Percentiles rank a stretch among this genome's conserved stretches.
Evolutionary conservation across 1,140 invertebrate species (phyloP).

Genomic region (Brachionus manjavacas): DNA sequence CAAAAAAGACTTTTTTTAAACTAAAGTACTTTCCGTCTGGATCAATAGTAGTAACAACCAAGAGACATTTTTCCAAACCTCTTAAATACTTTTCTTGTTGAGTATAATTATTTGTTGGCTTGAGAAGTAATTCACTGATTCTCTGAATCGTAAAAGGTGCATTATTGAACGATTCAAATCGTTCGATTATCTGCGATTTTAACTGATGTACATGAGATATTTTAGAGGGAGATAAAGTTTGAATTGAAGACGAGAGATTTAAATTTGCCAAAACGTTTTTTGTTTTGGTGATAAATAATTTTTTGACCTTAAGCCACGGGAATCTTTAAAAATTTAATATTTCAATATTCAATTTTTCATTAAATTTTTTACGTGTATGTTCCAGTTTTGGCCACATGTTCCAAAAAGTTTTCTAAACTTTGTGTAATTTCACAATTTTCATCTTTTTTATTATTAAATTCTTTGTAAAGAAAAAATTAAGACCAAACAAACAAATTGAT

Average conservation of each 20-base stretch:
- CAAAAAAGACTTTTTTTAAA: not conserved
- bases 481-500: not conserved
- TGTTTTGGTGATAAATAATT: conserved; percentile 22
- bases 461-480: not conserved
- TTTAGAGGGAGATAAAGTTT: not conserved
- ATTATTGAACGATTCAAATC: conserved; percentile 63
- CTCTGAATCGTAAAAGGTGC: conserved; percentile 93
- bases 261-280: conserved; percentile 20
- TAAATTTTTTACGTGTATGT: conserved; percentile 25
- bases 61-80: conserved; percentile 77
- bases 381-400: conserved; percentile 33
- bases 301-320: conserved; percentile 23
- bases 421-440: not conserved
- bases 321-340: not conserved
- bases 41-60: conserved; percentile 89
- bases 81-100: conserved; percentile 91
- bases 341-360: not conserved
- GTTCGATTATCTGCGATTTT: conserved; percentile 40
- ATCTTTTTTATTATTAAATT: conserved; percentile 20
- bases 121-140: conserved; percentile 82
- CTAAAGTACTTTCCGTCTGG: conserved; percentile 60
- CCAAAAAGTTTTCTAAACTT: conserved; percentile 35
- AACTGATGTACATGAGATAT: not conserved
- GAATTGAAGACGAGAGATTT: not conserved
- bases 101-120: conserved; percentile 86